Evolutionary conservation across 2,113 vertebrate genomes (phyloP).

Genomic region (Amphiprion ocellaris): DNA sequence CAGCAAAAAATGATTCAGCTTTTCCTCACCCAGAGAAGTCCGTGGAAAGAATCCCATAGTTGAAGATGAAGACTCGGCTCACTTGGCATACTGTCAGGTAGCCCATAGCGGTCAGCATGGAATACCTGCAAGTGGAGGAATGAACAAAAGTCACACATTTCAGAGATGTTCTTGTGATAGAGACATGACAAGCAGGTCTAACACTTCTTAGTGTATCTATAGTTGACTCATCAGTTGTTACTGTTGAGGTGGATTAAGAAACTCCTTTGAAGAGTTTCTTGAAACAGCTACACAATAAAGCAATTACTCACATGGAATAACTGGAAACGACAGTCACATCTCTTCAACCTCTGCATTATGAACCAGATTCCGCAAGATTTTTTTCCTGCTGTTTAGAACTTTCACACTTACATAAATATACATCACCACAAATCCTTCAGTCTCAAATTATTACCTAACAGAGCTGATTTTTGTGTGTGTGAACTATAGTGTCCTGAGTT

Average conservation of each 20-base stretch:
- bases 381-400: no score
- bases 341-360: no score
- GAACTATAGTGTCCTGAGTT: background rate
- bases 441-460: background rate
- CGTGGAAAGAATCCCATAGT: constrained; percentile 85
- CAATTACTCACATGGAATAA: no score
- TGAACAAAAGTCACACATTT: background rate
- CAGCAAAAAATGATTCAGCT: background rate
- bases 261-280: background rate
- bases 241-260: background rate
- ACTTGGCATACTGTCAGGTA: constrained; percentile 85
- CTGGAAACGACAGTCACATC: no score
- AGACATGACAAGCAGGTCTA: background rate
- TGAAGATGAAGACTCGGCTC: constrained; percentile 84
- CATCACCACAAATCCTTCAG: no score
- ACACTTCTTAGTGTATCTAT: background rate
- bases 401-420: no score
- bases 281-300: no score
- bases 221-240: constrained; percentile 4
- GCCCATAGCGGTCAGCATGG: constrained; percentile 82
- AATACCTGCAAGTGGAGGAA: constrained; percentile 74
- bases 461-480: background rate
- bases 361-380: no score
- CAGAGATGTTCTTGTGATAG: background rate
- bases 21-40: constrained; percentile 87